phyloP scores from a whole-genome alignment of 2,797 vertebrate species.

The Parambassis ranga region DNA sequence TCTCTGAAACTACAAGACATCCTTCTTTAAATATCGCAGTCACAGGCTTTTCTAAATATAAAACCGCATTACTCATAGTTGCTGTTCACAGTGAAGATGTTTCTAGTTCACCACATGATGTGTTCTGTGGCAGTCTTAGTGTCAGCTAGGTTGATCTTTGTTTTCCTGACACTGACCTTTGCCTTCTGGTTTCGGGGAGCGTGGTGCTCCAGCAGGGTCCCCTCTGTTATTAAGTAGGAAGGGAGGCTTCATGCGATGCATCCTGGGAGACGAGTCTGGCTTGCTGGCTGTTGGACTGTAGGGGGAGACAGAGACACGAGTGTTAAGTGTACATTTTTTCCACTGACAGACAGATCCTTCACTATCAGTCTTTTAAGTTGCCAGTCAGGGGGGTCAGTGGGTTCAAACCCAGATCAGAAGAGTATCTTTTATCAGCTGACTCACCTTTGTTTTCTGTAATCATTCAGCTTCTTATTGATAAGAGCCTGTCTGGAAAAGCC shows the following conservation, averaged over 20 bases:
- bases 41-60: no score
- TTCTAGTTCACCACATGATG: no score
- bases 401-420: no score
- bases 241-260: constrained; percentile 86
- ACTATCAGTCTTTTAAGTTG: no score
- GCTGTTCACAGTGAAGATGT: not conserved
- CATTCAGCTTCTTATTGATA: constrained; percentile 97
- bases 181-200: constrained; percentile 87
- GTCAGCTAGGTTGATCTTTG: not conserved
- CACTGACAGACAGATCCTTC: no score
- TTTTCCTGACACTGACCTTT: constrained; percentile 71
- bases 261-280: constrained; percentile 91
- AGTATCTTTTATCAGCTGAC: not conserved
- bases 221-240: constrained; percentile 85
- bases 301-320: constrained; percentile 45
- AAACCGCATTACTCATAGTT: no score
- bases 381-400: no score
- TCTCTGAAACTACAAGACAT: no score
- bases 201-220: constrained; percentile 74
- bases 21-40: no score
- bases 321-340: no score
- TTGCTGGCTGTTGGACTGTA: constrained; percentile 88
- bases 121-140: not conserved
- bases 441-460: constrained; percentile 96
- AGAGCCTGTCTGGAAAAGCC: constrained; percentile 94